These are phyloP conservation scores for Cranoglanis bouderius DNA, from an alignment of 2,113 vertebrate species.

Conservation along the genomic window DNA sequence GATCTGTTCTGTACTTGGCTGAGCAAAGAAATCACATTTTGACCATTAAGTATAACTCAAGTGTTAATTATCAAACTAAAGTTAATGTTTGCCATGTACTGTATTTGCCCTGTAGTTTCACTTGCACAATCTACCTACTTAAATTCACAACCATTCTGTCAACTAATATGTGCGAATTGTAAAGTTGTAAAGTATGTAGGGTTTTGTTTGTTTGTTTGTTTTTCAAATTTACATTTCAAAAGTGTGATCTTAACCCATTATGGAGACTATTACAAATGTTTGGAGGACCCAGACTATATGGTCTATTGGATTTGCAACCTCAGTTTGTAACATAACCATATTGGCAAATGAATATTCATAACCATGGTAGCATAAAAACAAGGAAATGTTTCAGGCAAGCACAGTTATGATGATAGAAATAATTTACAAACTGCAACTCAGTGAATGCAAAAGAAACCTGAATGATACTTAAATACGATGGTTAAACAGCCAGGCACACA, in stretches of 20 bases:
- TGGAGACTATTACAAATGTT: constrained; percentile 13
- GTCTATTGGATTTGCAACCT: constrained; percentile 16
- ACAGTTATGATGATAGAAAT: constrained; percentile 2
- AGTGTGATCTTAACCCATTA: constrained; percentile 17
- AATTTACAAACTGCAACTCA: neutral
- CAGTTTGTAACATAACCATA: constrained; percentile 17
- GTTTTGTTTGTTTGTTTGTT: neutral
- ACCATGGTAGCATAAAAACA: constrained; percentile 16
- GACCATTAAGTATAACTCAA: neutral
- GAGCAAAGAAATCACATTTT: neutral
- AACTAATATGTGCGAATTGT: neutral
- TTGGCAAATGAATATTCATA: constrained; percentile 22
- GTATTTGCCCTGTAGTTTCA: neutral
- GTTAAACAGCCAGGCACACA: neutral
- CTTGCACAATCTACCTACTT: neutral
- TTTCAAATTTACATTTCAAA: neutral
- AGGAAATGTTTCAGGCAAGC: constrained; percentile 1
- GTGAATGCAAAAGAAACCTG: neutral
- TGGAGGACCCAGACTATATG: constrained; percentile 4
- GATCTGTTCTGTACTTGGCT: too few relatives aligned
- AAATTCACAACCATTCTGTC: neutral
- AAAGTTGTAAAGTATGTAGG: neutral
- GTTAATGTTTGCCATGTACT: neutral
- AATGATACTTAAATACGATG: constrained; percentile 7
- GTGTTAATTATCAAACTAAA: neutral